A percentile compares a stretch with the other conserved stretches of the same genome.
These are phyloP conservation scores for Amblyraja radiata DNA, from an alignment of 2,797 vertebrate genomes.

Conservation along the genomic window DNA sequence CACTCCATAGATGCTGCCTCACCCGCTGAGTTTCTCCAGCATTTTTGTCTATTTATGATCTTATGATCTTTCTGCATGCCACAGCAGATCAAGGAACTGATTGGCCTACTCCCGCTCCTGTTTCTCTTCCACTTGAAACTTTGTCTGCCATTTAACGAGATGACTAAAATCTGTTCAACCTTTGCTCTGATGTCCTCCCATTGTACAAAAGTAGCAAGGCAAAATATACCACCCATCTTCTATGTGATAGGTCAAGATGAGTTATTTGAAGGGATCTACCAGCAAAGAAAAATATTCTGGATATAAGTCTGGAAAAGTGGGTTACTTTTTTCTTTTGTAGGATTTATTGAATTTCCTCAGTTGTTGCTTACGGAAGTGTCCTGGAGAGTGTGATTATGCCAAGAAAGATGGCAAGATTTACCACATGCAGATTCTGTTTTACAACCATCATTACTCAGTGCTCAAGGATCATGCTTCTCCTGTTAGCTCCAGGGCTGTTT, in stretches of 20 bases:
- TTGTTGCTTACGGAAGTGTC: no score
- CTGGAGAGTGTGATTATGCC: background rate
- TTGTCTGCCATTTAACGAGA: background rate
- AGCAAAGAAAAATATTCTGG: background rate
- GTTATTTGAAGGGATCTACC: background rate
- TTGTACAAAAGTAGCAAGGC: background rate
- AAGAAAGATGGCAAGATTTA: background rate
- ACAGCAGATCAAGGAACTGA: background rate
- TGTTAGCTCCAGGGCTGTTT: slow-evolving; percentile 19
- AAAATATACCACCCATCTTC: no score
- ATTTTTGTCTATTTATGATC: no score
- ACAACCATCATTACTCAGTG: background rate
- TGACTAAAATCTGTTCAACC: background rate
- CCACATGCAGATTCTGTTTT: background rate
- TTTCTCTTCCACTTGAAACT: background rate
- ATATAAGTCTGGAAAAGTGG: background rate
- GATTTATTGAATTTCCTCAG: background rate
- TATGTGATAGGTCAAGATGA: background rate
- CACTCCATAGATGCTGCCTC: no score
- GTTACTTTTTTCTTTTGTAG: background rate
- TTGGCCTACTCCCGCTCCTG: background rate
- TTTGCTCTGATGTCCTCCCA: background rate
- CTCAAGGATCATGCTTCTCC: background rate
- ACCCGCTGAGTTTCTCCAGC: no score
- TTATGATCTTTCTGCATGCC: no score